Conservation (phyloP, 2,888 invertebrate genomes). For the Dioctria linearis region DNA sequence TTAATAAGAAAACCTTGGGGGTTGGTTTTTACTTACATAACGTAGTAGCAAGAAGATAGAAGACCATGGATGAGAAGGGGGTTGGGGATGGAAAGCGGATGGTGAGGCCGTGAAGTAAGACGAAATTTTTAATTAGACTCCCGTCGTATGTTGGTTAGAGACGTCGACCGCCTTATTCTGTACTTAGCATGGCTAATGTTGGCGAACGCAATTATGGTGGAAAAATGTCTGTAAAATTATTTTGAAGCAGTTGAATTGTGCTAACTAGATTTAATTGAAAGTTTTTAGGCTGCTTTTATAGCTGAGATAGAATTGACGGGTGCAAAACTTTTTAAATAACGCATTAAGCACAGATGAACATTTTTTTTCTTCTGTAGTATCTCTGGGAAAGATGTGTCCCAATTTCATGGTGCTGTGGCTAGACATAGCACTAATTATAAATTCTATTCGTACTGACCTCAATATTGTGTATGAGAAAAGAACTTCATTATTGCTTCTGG, state of each 20-base stretch:
- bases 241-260: slow-evolving; percentile 44
- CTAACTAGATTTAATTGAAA: slow-evolving; percentile 44
- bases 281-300: slow-evolving; percentile 17
- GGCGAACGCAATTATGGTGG: slow-evolving; percentile 51
- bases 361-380: too few species aligned
- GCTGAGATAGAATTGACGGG: too few species aligned
- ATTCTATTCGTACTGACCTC: too few species aligned
- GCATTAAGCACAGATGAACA: too few species aligned
- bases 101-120: slow-evolving; percentile 38
- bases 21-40: neutral
- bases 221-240: slow-evolving; percentile 48
- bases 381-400: too few species aligned
- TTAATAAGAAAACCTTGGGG: slow-evolving; percentile 45
- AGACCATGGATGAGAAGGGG: neutral
- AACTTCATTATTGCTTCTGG: too few species aligned
- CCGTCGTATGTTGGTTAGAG: slow-evolving; percentile 49
- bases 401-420: too few species aligned
- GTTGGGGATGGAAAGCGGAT: neutral
- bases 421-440: too few species aligned
- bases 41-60: slow-evolving; percentile 36
- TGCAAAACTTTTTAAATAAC: too few species aligned
- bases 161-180: slow-evolving; percentile 33
- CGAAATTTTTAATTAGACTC: slow-evolving; percentile 53
- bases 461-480: too few species aligned
- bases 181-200: slow-evolving; percentile 49